Percentiles rank a stretch among this genome's conserved stretches.
Evolutionary conservation across 2,797 vertebrate species (phyloP).

Genomic region (Oreortyx pictus): DNA sequence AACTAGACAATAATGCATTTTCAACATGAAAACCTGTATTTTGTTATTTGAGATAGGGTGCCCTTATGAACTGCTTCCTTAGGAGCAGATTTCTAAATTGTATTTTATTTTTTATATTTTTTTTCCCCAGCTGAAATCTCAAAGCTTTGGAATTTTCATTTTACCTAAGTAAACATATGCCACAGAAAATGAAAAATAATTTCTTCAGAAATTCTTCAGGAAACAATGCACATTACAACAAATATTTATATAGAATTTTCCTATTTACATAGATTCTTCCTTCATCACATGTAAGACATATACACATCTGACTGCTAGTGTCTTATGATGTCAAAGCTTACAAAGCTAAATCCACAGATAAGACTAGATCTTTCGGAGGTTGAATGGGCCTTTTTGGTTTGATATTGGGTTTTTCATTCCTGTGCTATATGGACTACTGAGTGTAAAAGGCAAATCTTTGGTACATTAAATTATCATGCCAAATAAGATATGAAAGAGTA

Average conservation of each 20-base stretch:
- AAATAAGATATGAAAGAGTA: not conserved
- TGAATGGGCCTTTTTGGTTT: not conserved
- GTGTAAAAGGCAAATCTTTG: not conserved
- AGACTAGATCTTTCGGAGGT: not conserved
- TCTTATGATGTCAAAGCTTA: not conserved
- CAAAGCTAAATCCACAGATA: not conserved
- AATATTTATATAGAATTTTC: not conserved
- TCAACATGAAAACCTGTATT: not conserved
- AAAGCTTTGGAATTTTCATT: not conserved
- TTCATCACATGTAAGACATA: not conserved
- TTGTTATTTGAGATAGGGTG: not conserved
- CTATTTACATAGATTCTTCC: not conserved
- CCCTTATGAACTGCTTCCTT: not conserved
- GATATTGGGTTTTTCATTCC: not conserved
- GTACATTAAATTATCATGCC: not conserved
- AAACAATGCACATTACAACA: not conserved
- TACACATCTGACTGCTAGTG: not conserved
- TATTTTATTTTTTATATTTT: not conserved
- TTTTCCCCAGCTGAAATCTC: not conserved
- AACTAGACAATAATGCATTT: not conserved
- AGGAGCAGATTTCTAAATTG: not conserved
- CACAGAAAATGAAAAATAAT: not conserved
- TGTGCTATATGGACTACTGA: not conserved
- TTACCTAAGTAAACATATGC: rapidly evolving
- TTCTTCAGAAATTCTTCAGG: not conserved